Evolutionary conservation across 2,888 invertebrate species (phyloP).

Genomic region (Hyles lineata): DNA sequence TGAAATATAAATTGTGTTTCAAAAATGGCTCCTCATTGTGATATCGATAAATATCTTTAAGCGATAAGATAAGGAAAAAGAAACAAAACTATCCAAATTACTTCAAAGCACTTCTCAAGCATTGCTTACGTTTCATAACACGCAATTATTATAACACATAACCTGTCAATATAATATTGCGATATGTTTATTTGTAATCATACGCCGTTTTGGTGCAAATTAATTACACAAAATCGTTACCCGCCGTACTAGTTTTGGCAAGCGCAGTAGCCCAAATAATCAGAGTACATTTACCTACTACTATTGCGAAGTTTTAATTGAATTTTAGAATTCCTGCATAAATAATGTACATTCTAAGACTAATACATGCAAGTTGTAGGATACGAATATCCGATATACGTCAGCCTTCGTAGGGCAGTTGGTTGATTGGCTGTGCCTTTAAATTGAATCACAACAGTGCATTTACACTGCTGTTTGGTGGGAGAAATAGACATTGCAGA

Average conservation of each 20-base stretch:
- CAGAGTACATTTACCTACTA: neutral
- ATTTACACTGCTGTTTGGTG: too few species aligned
- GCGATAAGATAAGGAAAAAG: too few species aligned
- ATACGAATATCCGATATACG: too few species aligned
- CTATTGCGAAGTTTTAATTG: neutral
- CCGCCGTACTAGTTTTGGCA: neutral
- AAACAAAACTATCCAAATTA: neutral
- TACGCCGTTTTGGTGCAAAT: neutral
- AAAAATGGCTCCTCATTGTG: too few species aligned
- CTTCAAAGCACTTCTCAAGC: neutral
- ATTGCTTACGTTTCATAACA: neutral
- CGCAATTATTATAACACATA: neutral
- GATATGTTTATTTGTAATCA: neutral
- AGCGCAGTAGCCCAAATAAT: neutral
- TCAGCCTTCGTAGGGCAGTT: too few species aligned
- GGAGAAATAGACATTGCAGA: too few species aligned
- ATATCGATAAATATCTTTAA: too few species aligned
- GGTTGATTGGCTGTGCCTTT: too few species aligned
- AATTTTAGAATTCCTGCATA: neutral
- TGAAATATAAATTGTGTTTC: too few species aligned
- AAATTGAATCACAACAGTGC: too few species aligned
- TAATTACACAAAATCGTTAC: slow-evolving; percentile 15
- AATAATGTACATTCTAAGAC: neutral
- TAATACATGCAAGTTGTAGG: too few species aligned
- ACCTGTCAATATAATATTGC: slow-evolving; percentile 8